Evolutionary conservation across 2,888 invertebrate genomes (phyloP), one percentile per base, ranked within the genome.

Genomic region (Alloscopus bannaensis): DNA sequence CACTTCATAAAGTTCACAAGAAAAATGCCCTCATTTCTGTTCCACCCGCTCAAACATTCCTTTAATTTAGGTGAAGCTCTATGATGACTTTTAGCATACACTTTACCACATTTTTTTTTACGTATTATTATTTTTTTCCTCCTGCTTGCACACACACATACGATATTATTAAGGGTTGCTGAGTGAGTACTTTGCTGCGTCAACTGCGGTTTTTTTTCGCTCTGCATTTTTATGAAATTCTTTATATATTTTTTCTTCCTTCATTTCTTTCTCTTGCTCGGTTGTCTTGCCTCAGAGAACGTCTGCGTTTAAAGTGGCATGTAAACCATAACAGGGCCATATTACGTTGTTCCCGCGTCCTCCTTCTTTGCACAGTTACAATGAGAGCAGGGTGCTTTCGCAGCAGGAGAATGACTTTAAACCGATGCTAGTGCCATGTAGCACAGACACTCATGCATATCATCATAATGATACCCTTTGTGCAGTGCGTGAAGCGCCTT

Each of bases 11-110:
- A 76, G 71, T 70, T 75, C 62, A 55, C 68, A 78, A 78, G 73
- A 81, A 81, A 77, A 81, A 81, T 77, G 77, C 69, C 77, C 81
- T 78, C 81, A 72, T 81, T 81, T 81, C 71, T 77, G 69, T 69
- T 64, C 77, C 59, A 64, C 77, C 76, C 64, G 78, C 77, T 77
- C 69, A 73, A 77, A 73, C 77, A 78, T 77, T 71, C 76, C 81
- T 68, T 62, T 76, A 81, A 81, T 76, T 81, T 81, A 81, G 76
- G 76, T 81, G 71, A 69, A 65, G 73, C 69, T 73, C 73, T 68
- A 64, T 73, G 45, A 60, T 64, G 64, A 64, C 64, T 64, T 64
- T 64, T 64, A 64, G 47, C 64, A 45, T 64, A 42, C 16, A 22
- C 29, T 0, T 59, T 59, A 59, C 62, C 40, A 62, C 59, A 59